These are phyloP conservation scores for Drosophila subpulchrella DNA, from an alignment of 1,140 invertebrate species.

Conservation along the genomic window DNA sequence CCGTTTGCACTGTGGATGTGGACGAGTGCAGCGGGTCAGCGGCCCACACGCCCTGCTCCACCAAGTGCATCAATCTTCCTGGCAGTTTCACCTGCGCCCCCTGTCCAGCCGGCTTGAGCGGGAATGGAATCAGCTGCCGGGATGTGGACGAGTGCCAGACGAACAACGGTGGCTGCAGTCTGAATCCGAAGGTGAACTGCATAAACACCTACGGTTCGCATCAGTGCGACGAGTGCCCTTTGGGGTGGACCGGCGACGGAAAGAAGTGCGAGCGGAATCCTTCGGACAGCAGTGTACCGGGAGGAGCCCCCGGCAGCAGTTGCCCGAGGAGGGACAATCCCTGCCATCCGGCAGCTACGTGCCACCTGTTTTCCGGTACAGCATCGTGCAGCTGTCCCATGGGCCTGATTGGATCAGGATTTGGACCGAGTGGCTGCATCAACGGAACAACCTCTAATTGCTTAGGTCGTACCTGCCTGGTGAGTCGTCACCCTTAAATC, in stretches of 20 bases:
- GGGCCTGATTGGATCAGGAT: constrained; percentile 92
- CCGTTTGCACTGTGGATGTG: constrained; percentile 92
- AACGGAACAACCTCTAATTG: constrained; percentile 64
- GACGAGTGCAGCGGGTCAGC: constrained; percentile 91
- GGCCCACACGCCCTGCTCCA: constrained; percentile 90
- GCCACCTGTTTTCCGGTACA: constrained; percentile 88
- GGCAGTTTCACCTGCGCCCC: constrained; percentile 93
- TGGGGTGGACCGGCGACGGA: constrained; percentile 94
- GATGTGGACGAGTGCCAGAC: constrained; percentile 95
- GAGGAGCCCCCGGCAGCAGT: constrained; percentile 2
- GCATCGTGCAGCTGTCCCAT: constrained; percentile 90
- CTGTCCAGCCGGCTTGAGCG: constrained; percentile 93
- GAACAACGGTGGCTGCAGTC: constrained; percentile 95
- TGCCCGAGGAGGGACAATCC: constrained; percentile 46
- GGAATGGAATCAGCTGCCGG: constrained; percentile 93
- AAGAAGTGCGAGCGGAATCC: constrained; percentile 83
- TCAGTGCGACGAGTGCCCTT: constrained; percentile 93
- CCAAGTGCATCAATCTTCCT: constrained; percentile 93
- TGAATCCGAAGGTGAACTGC: constrained; percentile 91
- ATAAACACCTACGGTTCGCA: constrained; percentile 94
- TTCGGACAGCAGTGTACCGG: neutral
- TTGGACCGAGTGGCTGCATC: constrained; percentile 92
- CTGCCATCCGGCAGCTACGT: constrained; percentile 93
- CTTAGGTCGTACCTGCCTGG: constrained; percentile 56
- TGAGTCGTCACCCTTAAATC: constrained; percentile 23